Evolutionary conservation across 2,113 vertebrate species (phyloP).

Genomic region (Petrocephalus zakoni): DNA sequence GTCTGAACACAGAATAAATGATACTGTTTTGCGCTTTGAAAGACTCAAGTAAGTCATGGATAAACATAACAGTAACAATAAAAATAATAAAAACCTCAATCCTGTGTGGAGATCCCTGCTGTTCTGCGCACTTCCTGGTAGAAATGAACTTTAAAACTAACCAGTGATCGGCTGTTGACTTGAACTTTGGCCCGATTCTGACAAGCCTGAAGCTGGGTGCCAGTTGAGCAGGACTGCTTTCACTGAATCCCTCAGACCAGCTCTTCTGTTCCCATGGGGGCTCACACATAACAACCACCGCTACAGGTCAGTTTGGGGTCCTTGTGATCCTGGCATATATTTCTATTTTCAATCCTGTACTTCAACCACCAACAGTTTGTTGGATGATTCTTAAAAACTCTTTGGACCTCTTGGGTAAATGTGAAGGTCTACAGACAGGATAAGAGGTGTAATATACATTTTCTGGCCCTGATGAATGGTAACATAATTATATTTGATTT

Average conservation of each 20-base stretch:
- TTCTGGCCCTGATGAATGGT: not conserved
- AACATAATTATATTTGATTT: no score
- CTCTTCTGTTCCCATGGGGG: not conserved
- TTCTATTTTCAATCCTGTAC: not conserved
- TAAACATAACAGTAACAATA: not conserved
- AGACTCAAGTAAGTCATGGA: slow-evolving; percentile 29
- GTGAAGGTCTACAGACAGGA: not conserved
- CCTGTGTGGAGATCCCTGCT: slow-evolving; percentile 29
- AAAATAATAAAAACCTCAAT: slow-evolving; percentile 26
- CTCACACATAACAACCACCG: not conserved
- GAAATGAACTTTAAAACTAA: slow-evolving; percentile 40
- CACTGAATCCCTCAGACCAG: not conserved
- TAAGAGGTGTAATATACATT: not conserved
- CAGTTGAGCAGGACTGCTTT: not conserved
- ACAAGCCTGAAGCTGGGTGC: slow-evolving; percentile 11
- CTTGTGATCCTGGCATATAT: not conserved
- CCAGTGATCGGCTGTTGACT: slow-evolving; percentile 17
- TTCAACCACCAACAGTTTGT: not conserved
- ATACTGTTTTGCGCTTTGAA: slow-evolving; percentile 28
- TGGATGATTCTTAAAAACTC: not conserved
- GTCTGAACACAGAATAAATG: slow-evolving; percentile 13
- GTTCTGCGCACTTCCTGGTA: slow-evolving; percentile 32
- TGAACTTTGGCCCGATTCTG: slow-evolving; percentile 34
- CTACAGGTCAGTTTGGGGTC: not conserved
- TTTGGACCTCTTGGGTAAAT: not conserved